A percentile compares a stretch with the other conserved stretches of the same genome.
These are phyloP conservation scores for Mesorhabditis sp. DNA, from an alignment of 2,888 invertebrate species.

Conservation along the genomic window DNA sequence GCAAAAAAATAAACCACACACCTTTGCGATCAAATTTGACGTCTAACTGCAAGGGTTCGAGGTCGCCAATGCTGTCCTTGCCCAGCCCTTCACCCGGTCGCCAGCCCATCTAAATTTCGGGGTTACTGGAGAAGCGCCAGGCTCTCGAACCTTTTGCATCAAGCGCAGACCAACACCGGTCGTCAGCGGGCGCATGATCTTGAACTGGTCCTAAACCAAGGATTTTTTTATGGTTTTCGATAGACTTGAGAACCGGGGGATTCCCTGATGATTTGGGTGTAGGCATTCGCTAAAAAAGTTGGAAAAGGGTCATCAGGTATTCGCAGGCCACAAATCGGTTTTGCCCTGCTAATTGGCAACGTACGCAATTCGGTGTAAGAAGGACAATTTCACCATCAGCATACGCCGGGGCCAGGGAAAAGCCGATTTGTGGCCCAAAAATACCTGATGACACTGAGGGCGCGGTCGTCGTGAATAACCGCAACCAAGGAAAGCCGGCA, in stretches of 20 bases:
- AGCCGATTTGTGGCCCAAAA: too few relatives aligned
- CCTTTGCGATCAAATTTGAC: slow-evolving; percentile 95
- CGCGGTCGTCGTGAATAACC: too few relatives aligned
- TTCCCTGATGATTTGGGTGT: too few relatives aligned
- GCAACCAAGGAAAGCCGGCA: too few relatives aligned
- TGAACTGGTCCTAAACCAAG: slow-evolving; percentile 76
- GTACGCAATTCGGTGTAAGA: too few relatives aligned
- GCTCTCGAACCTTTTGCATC: slow-evolving; percentile 78
- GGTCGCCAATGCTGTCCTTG: slow-evolving; percentile 84
- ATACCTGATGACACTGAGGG: too few relatives aligned
- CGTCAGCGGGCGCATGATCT: slow-evolving; percentile 81
- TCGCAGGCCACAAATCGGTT: too few relatives aligned
- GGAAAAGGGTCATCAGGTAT: too few relatives aligned
- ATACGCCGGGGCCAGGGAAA: too few relatives aligned
- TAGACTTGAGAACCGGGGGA: background rate
- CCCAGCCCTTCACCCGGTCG: slow-evolving; percentile 92
- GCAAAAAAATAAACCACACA: slow-evolving; percentile 8
- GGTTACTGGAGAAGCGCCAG: background rate
- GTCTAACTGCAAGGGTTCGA: slow-evolving; percentile 84
- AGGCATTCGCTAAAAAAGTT: too few relatives aligned
- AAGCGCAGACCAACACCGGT: slow-evolving; percentile 95
- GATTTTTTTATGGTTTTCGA: background rate
- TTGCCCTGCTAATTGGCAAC: too few relatives aligned
- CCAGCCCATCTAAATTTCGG: slow-evolving; percentile 72
- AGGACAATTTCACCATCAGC: too few relatives aligned